phyloP scores from a whole-genome alignment of 53 echinoderm and acorn worm genomes.

The Mesocentrotus franciscanus region DNA sequence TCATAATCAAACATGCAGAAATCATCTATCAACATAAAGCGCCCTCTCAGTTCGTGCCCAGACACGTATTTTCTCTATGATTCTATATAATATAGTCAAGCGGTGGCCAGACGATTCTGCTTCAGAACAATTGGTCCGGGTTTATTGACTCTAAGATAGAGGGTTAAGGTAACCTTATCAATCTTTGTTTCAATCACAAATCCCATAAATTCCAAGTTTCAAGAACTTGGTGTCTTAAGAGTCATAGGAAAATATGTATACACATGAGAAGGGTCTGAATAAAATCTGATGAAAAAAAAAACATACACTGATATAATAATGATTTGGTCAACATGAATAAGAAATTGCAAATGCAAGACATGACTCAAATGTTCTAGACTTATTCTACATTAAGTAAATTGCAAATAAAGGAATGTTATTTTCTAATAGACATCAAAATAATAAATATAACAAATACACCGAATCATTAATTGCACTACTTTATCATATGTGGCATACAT shows the following conservation, averaged over 20 bases:
- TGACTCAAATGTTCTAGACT: neutral
- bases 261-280: neutral
- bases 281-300: neutral
- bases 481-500: neutral
- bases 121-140: too few relatives aligned
- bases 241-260: neutral
- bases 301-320: neutral
- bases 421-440: neutral
- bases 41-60: neutral
- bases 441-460: neutral
- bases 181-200: too few relatives aligned
- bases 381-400: neutral
- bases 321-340: neutral
- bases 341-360: neutral
- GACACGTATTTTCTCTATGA: neutral
- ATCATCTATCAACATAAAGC: neutral
- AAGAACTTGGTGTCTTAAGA: too few relatives aligned
- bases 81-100: too few relatives aligned
- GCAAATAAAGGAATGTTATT: slow-evolving; percentile 17
- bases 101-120: too few relatives aligned
- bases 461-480: neutral
- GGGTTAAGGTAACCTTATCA: too few relatives aligned
- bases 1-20: neutral
- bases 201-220: too few relatives aligned
- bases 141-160: too few relatives aligned